A percentile compares a stretch with the other conserved stretches of the same genome.
Conservation (phyloP, 1,140 invertebrate genomes). For the Pemphigus obesinymphae region DNA sequence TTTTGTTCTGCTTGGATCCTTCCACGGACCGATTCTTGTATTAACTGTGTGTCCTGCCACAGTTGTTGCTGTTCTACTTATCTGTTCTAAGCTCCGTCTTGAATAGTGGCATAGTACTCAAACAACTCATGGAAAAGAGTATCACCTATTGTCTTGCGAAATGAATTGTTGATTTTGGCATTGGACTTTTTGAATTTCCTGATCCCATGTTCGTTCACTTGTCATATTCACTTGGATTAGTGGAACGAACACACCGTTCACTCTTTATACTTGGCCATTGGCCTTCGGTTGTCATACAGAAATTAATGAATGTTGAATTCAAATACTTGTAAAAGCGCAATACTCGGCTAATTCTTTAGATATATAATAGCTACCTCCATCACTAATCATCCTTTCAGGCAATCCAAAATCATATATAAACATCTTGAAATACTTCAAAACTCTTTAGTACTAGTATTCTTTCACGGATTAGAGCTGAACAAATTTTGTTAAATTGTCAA, state of each 20-base stretch:
- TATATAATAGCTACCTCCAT: constrained; percentile 11
- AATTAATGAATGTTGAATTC: not conserved
- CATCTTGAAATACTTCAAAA: no score
- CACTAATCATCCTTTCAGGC: not conserved
- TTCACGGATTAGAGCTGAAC: no score
- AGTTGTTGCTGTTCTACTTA: no score
- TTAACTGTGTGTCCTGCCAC: no score
- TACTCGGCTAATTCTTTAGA: not conserved
- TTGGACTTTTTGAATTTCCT: not conserved
- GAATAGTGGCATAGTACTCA: constrained; percentile 1
- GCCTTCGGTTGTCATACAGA: not conserved
- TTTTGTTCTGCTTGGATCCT: no score
- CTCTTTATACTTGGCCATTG: constrained; percentile 10
- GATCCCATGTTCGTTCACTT: constrained; percentile 21
- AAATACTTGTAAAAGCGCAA: not conserved
- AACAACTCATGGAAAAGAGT: not conserved
- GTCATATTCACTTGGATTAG: not conserved
- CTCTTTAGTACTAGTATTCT: no score
- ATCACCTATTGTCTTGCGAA: constrained; percentile 5
- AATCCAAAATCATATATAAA: not conserved
- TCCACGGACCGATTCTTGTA: no score
- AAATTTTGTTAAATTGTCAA: no score
- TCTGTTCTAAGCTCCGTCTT: not conserved
- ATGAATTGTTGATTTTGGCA: not conserved
- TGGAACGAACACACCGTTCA: no score